A percentile compares a stretch with the other conserved stretches of the same genome.
phyloP scores from a whole-genome alignment of 2,888 invertebrate species.

The Clunio marinus region DNA sequence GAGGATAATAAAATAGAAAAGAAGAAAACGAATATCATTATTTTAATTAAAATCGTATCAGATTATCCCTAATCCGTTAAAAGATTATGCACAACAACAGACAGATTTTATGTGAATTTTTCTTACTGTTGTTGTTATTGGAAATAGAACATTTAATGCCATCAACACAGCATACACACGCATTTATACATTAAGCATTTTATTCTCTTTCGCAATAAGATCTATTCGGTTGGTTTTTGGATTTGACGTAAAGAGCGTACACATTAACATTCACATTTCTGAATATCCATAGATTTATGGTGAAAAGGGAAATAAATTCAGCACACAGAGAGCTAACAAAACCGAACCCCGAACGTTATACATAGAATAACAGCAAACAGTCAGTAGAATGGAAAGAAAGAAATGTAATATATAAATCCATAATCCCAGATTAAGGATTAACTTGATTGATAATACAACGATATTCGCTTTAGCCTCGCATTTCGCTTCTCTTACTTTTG shows the following conservation, averaged over 20 bases:
- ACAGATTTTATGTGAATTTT: too few species aligned
- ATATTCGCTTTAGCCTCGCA: constrained; percentile 34
- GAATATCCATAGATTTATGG: constrained; percentile 38
- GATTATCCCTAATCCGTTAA: constrained; percentile 40
- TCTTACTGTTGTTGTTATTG: too few species aligned
- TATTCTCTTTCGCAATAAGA: constrained; percentile 18
- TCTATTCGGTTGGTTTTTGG: constrained; percentile 29
- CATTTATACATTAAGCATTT: constrained; percentile 9
- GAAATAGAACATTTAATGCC: neutral
- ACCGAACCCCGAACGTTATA: constrained; percentile 1
- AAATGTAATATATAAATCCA: constrained; percentile 39
- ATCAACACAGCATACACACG: constrained; percentile 5
- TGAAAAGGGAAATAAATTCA: constrained; percentile 36
- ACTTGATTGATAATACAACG: constrained; percentile 40
- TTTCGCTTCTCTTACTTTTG: constrained; percentile 1
- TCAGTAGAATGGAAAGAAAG: neutral
- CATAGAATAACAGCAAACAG: constrained; percentile 12
- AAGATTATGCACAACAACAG: constrained; percentile 30
- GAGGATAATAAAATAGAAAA: too few species aligned
- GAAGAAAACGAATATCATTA: constrained; percentile 36
- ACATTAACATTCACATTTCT: constrained; percentile 38
- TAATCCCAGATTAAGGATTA: constrained; percentile 40
- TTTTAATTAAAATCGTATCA: constrained; percentile 39
- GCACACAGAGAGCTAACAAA: neutral
- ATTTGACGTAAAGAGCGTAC: neutral